Evolutionary conservation across 2,888 invertebrate species (phyloP), one percentile per base, ranked within the genome.

Genomic region (Aphrophora alni): DNA sequence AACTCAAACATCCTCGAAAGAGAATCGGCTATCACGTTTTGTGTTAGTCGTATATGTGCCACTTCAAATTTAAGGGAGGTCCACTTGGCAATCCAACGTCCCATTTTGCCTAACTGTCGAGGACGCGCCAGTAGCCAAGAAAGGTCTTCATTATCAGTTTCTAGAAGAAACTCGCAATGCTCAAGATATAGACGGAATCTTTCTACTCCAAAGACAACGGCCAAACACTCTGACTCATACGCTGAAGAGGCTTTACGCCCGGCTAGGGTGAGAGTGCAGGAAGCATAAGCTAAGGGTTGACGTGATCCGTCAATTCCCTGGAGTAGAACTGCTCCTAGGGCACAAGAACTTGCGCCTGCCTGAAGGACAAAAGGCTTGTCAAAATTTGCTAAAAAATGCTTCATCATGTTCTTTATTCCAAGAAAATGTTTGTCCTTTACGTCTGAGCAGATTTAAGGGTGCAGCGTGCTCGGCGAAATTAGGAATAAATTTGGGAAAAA

Each of bases 401-500:
- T 26, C 2, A 7, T 69, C 69, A 10, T 26, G 25, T 17, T 69
- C 68, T 68, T 24, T 14, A 4, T 68, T 26, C 24, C 27, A 26
- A 25, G 3, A 10, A n/a, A 26, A 68, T 59, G 51, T 26, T 82
- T 82, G 14, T 71, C 75, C 17, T 76, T 76, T 26, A 72, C 80
- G 21, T 71, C 75, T 27, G 2, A 0, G 84, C 77, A 68, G 83
- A 84, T 14, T 82, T 77, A 44, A 44, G 8, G 44, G 44, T 7
- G 44, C 44, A 14, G 44, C 14, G 33, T 44, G 17, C 2, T 44
- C 44, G 2, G 44, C 10, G 12, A 44, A 44, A 2, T 44, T 44
- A 44, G 44, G 44, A 2, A 44, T 44, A 44, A 7, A 10, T 44
- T 44, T 10, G 73, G 26, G 1, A 85, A 80, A 28, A 85, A 82